Percentiles rank a stretch among this genome's conserved stretches.
Conservation (phyloP, 2,888 invertebrate species). For the Cantharis lateralis region DNA sequence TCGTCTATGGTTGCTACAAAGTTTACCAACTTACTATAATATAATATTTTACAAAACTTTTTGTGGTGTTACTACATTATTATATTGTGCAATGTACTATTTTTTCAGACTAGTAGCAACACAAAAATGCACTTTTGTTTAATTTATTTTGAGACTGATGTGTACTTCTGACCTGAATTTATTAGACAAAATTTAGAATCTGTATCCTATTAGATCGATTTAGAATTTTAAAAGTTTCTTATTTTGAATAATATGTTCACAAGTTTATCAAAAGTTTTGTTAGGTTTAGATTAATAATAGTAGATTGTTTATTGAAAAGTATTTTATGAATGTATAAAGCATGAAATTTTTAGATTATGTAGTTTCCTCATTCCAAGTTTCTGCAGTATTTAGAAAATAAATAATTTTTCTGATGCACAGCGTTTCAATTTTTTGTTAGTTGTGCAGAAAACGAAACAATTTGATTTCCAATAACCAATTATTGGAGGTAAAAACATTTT, state of each 20-base stretch:
- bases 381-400: conserved; percentile 21
- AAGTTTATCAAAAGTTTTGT: conserved; percentile 1
- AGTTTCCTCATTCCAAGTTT: conserved; percentile 13
- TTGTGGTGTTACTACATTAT: conserved; percentile 6
- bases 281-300: conserved; percentile 8
- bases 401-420: conserved; percentile 20
- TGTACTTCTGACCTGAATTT: not conserved
- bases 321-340: conserved; percentile 13
- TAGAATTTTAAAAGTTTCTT: not conserved
- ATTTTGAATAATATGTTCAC: not conserved
- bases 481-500: no score
- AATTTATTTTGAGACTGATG: conserved; percentile 2
- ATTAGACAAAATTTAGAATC: not conserved
- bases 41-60: conserved; percentile 9
- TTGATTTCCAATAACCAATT: no score
- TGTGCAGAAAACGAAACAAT: no score
- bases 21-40: conserved; percentile 12
- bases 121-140: not conserved
- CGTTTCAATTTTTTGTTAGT: not conserved
- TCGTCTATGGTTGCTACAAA: conserved; percentile 18
- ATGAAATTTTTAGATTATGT: conserved; percentile 15
- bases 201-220: not conserved
- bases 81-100: conserved; percentile 1
- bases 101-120: conserved; percentile 4
- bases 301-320: conserved; percentile 9